phyloP scores from a whole-genome alignment of 2,888 invertebrate species.

The Coronaproctus castanopsis region DNA sequence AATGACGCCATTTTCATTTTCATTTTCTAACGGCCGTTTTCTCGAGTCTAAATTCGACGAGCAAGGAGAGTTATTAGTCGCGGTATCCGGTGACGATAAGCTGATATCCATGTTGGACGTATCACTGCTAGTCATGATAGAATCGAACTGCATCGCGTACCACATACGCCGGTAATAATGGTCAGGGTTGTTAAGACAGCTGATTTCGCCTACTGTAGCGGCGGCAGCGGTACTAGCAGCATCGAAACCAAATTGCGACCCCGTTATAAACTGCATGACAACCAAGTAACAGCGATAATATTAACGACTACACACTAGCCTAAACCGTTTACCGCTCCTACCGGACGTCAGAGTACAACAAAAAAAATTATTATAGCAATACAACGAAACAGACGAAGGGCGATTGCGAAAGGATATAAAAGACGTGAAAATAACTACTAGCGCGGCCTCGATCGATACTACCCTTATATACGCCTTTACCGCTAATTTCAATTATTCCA shows the following conservation, averaged over 20 bases:
- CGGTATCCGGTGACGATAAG: slow-evolving; percentile 67
- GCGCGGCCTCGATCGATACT: too few species aligned
- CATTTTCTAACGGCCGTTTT: slow-evolving; percentile 70
- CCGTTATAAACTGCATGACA: slow-evolving; percentile 10
- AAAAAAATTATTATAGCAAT: too few species aligned
- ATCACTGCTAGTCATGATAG: slow-evolving; percentile 11
- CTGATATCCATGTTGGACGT: slow-evolving; percentile 67
- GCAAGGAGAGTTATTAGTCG: too few species aligned
- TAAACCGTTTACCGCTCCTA: too few species aligned
- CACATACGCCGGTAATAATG: slow-evolving; percentile 18
- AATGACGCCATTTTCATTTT: slow-evolving; percentile 69
- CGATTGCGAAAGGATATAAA: too few species aligned
- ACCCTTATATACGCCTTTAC: too few species aligned
- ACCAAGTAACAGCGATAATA: too few species aligned
- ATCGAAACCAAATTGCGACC: slow-evolving; percentile 13
- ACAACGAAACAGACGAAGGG: too few species aligned
- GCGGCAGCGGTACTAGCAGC: background rate
- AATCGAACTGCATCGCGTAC: slow-evolving; percentile 19
- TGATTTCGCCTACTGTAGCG: slow-evolving; percentile 10
- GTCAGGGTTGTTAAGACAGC: slow-evolving; percentile 15
- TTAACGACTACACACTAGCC: too few species aligned
- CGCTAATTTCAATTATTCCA: too few species aligned
- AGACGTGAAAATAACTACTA: too few species aligned
- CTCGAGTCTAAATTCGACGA: slow-evolving; percentile 64
- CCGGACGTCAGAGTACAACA: too few species aligned